These are phyloP conservation scores for Falco punctatus DNA, from an alignment of 2,113 vertebrate species.

Conservation along the genomic window DNA sequence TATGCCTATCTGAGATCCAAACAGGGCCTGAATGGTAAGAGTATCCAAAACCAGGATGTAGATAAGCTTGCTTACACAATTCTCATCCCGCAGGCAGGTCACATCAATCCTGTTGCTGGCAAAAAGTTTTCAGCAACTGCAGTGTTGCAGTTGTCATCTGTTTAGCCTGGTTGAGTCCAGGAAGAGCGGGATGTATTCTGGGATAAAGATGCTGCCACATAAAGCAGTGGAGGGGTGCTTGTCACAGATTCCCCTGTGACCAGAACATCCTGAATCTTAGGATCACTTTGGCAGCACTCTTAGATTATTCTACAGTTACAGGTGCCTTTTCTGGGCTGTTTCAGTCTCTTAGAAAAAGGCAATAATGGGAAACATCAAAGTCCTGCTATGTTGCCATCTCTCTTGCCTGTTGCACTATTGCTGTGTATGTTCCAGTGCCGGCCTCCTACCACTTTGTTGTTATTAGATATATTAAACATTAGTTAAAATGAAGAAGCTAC, in stretches of 20 bases:
- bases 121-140: background rate
- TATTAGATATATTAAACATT: background rate
- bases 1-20: background rate
- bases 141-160: fast-evolving
- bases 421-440: background rate
- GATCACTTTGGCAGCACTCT: background rate
- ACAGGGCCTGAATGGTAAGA: background rate
- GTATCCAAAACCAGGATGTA: background rate
- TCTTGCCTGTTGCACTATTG: background rate
- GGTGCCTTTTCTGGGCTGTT: background rate
- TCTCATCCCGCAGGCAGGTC: background rate
- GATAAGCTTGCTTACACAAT: background rate
- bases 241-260: background rate
- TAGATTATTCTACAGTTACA: background rate
- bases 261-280: background rate
- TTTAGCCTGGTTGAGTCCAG: background rate
- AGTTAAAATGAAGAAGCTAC: background rate
- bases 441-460: background rate
- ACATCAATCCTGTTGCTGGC: background rate
- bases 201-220: fast-evolving
- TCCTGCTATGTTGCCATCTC: background rate
- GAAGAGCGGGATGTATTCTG: background rate
- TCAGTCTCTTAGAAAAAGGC: background rate
- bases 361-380: background rate
- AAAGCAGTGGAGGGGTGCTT: background rate